phyloP scores from a whole-genome alignment of 2,888 invertebrate genomes.

The Dryococelus australis region DNA sequence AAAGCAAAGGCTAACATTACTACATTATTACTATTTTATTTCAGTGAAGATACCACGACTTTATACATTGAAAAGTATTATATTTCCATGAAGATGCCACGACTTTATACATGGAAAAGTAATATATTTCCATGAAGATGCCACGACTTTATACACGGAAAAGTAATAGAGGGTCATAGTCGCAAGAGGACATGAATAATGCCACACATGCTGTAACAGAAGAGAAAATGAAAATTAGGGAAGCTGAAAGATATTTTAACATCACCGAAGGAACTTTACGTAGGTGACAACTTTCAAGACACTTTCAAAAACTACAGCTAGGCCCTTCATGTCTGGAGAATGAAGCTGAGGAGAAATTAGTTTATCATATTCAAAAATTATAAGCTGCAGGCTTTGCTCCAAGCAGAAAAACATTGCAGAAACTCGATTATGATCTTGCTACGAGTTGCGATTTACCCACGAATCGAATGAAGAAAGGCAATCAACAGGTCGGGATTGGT shows the following conservation, averaged over 20 bases:
- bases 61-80: too few relatives aligned
- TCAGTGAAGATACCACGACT: too few relatives aligned
- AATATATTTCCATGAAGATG: too few relatives aligned
- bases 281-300: not conserved
- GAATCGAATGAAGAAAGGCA: too few relatives aligned
- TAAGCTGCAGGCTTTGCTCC: too few relatives aligned
- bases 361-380: slow-evolving; percentile 10
- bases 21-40: too few relatives aligned
- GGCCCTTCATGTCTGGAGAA: not conserved
- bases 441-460: too few relatives aligned
- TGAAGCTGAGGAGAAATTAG: slow-evolving; percentile 12
- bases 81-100: too few relatives aligned
- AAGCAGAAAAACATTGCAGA: slow-evolving; percentile 5
- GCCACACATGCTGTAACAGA: not conserved
- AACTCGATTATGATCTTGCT: not conserved
- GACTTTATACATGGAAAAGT: too few relatives aligned
- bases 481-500: slow-evolving; percentile 27
- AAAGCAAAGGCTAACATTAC: too few relatives aligned
- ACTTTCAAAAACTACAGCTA: not conserved
- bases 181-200: not conserved
- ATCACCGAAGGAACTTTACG: not conserved
- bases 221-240: slow-evolving; percentile 23
- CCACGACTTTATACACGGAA: not conserved
- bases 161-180: not conserved
- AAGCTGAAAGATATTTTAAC: not conserved